Evolutionary conservation across 2,888 invertebrate species (phyloP), one percentile per base, ranked within the genome.

Genomic region (Labia minor): DNA sequence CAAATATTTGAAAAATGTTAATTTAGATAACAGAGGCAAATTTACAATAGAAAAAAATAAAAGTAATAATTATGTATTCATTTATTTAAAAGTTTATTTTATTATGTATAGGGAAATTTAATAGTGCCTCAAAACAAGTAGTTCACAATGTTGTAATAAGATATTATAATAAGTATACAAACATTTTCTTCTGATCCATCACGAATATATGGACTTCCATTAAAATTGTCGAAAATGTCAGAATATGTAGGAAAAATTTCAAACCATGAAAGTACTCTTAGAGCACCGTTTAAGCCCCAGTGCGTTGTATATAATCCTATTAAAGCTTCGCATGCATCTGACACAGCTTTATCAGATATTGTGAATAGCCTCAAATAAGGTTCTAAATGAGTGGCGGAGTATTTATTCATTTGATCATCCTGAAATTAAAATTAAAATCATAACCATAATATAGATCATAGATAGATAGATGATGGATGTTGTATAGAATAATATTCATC

Each of bases 321-420:
- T 1, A 96, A 76, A 0, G 95, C 89, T 78, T 96, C 95, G 1
- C 93, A 87, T 69, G 85, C 83, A 77, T 96, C 95, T 0, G 95
- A 89, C 2, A 90, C 77, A 65, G 82, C 77, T 82, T 92, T 87
- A 74, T 87, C 85, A 0, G 79, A 72, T 14, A 86, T 75, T 14
- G 76, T 76, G 70, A 83, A 82, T 26, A 77, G 72, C 11, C 78
- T 77, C 19, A 83, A 75, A 75, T 76, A 82, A 65, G 74, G 77
- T 72, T 77, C 80, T 75, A 78, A 81, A n/a, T 71, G 72, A 1
- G 71, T 66, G 0, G 80, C 78, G 21, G 81, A 81, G 1, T n/a
- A n/a, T n/a, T 76, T 77, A 0, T 71, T 63, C 18, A 77, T 77
- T 0, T 71, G 70, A 0, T 78, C 76, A 37, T 80, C 79, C 65